Base-by-base conservation (phyloP, 2,113 vertebrate species). In the Strix aluco region DNA sequence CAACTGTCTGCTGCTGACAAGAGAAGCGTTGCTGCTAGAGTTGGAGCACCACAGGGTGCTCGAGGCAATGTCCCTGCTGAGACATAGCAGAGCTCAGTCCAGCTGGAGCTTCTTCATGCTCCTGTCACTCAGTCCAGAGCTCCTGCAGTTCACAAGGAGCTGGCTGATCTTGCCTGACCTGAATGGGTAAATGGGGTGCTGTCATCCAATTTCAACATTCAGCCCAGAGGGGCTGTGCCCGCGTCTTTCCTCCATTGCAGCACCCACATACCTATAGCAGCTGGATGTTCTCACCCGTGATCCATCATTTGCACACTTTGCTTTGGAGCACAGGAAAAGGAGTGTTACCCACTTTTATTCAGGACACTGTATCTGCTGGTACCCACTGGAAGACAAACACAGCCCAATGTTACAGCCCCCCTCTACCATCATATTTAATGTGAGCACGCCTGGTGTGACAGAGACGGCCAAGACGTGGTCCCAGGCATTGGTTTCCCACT, bases 11-110 rank as follows among this genome's bases (percentile, higher is more conserved):
- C 89, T 84, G 70, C 65, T 96, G 95, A 97, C 91, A 85, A 94
- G 84, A 79, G 89, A 55, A 95, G 81, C 3, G 0, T 13, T 70
- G 63, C 75, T 0, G 11, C 72, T 84, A 4, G 67, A 94, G 83
- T 29, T 74, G 67, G 52, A 85, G 44, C 93, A 85, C 91, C 74
- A 86, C 81, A 11, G 96, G 93, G 86, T 94, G 94, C 94, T 95
- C 6, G 2, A 92, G 96, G 95, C 94, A 85, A 87, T 75, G 90
- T 82, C 73, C 94, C 95, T 63, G 84, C 84, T 85, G 91, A 88
- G 89, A 87, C 4, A 2, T 51, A 61, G 91, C 89, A 91, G 69
- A 78, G 81, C 83, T 81, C 40, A 26, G 84, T 8, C 65, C 73
- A 87, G 15, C 86, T 81, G 77, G 73, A 85, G 78, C 69, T 91